These are phyloP conservation scores for Anolis carolinensis DNA, from an alignment of 2,113 vertebrate species.

Conservation along the genomic window DNA sequence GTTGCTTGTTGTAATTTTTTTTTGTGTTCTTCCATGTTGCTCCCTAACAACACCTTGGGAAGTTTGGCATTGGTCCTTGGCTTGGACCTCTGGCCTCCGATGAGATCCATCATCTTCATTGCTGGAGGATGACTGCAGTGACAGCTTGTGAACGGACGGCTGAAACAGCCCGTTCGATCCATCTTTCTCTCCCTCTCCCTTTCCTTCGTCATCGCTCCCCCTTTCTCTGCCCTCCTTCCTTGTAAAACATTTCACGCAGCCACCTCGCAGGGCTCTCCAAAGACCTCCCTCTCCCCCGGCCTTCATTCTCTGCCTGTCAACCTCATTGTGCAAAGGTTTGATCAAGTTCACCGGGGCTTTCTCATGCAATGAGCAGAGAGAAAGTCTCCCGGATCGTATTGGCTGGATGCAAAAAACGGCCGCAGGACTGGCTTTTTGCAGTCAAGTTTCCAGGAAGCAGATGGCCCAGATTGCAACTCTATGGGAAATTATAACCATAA, in stretches of 20 bases:
- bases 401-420: constrained; percentile 68
- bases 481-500: background rate
- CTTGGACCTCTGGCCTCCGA: constrained; percentile 77
- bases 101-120: constrained; percentile 86
- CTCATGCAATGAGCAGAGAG: constrained; percentile 63
- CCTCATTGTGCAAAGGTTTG: constrained; percentile 51
- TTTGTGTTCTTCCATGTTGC: background rate
- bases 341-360: constrained; percentile 41
- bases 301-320: constrained; percentile 65
- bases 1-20: no score
- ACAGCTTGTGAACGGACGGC: constrained; percentile 70
- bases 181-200: background rate
- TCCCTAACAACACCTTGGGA: constrained; percentile 50
- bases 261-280: constrained; percentile 63
- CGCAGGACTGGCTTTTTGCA: constrained; percentile 71
- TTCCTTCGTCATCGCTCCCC: background rate
- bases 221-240: background rate
- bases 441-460: constrained; percentile 69
- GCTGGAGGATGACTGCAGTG: constrained; percentile 67
- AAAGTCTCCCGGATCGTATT: constrained; percentile 67
- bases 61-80: constrained; percentile 72
- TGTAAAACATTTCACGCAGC: background rate
- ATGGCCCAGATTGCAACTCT: constrained; percentile 60
- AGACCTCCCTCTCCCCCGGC: constrained; percentile 50
- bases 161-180: constrained; percentile 24